Base-by-base conservation (phyloP, 2,113 vertebrate genomes). In the Bambusicola thoracicus region DNA sequence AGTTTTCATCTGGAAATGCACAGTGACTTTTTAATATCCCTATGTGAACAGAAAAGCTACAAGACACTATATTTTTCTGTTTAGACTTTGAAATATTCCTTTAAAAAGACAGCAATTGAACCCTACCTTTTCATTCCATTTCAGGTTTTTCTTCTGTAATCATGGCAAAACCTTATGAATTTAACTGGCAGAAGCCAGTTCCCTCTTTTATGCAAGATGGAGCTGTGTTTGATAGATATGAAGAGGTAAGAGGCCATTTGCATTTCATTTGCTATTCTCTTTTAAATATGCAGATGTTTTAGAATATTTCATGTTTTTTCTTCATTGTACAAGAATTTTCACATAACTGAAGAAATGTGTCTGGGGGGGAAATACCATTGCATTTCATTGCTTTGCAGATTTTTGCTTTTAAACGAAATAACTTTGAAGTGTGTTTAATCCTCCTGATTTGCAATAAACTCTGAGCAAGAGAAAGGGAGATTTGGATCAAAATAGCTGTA, bases 111-210 rank as follows among this genome's bases (percentile, higher is more conserved):
- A 62, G 80, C 90, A 69, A 73, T 80, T 95, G 92, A 81, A 67
- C 51, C 70, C 49, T 34, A 49, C n/a, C 94, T 94, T 85, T 82
- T 79, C 41, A 30, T 84, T 97, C 32, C 46, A 30, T 97, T 96
- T 93, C 96, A 99, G 99, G 95, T 98, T 90, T 95, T 94, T 97
- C 90, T 92, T 55, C 97, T 96, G 67, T 97, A 98, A 98, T 97
- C 98, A 99, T 99, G 99, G 99, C 99, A 51, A 99, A 99, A 97
- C 99, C 98, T 65, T 99, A 99, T 36, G 98, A 99, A 97, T 99
- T 99, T 97, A 99, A 99, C 98, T 99, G 99, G 99, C 99, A 99
- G 98, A 99, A 99, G 97, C 97, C 98, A 92, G 98, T 99, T 93
- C 98, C 99, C 40, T 98, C 98, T 83, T 99, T 99, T 97, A 97